Base-by-base conservation (phyloP, 1,140 invertebrate species). In the Drosophila watanabei region DNA sequence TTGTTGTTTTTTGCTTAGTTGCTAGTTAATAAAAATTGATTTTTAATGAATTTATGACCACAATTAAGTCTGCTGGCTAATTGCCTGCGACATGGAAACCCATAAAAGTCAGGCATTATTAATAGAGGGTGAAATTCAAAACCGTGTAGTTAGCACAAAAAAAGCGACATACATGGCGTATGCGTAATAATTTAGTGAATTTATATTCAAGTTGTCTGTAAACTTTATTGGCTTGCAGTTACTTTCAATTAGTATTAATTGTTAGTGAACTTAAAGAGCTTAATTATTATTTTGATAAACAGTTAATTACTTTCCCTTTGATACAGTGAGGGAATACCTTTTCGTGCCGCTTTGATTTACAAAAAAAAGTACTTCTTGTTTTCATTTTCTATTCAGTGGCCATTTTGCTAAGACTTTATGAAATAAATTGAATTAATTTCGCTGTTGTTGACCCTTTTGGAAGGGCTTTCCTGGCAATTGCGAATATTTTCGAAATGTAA, bases 41-140 rank as follows among this genome's bases (percentile, higher is more conserved):
- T 72, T 79, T 83, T 72, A 76, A 88, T 83, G 49, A 80, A 70
- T 88, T 86, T 76, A 87, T 76, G 54, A 56, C 48, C 18, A 11
- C 49, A 57, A 37, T 54, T 32, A 20, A 18, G 37, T 56, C 39
- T 9, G 11, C 54, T 54, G 51, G 20, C 66, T 78, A 78, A 85
- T 84, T 77, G 56, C 32, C 32, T 16, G 32, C 16, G 33, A 18
- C 51, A 63, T 41, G 57, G 75, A 66, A 48, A 39, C 11, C 45
- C 8, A 61, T 62, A 61, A 45, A 57, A 28, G 10, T 59, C 39
- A 14, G 39, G 14, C 20, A 41, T 46, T 66, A 45, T 52, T 49
- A 39, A 70, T 71, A n/a, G 4, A 14, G n/a, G 11, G 20, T 9
- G 10, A 54, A 54, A 54, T 69, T 30, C 7, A n/a, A 30, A 45